A percentile compares a stretch with the other conserved stretches of the same genome.
phyloP scores from a whole-genome alignment of 2,888 invertebrate species.

The Nasonia oneida region DNA sequence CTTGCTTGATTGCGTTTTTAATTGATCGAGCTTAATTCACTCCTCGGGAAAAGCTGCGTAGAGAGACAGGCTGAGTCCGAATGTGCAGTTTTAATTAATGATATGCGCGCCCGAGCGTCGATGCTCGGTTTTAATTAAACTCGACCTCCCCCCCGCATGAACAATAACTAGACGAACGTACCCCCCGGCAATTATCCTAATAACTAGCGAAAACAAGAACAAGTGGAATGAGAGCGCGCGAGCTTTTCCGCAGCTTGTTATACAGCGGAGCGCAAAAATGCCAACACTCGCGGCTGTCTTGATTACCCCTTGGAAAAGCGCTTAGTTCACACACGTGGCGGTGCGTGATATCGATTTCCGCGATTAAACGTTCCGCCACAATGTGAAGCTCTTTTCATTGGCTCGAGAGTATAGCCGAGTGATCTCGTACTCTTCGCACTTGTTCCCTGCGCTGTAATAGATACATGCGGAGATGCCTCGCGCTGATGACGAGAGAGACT shows the following conservation, averaged over 20 bases:
- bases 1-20: neutral
- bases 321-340: neutral
- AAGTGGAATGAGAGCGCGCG: neutral
- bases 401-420: neutral
- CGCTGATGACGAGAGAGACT: neutral
- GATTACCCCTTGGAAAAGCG: neutral
- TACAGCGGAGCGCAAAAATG: neutral
- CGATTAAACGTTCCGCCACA: slow-evolving; percentile 40
- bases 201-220: neutral
- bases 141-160: neutral
- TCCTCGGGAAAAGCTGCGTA: neutral
- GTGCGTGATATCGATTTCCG: slow-evolving; percentile 42
- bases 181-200: slow-evolving; percentile 31
- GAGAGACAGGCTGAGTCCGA: neutral
- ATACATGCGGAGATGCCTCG: neutral
- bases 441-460: neutral
- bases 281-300: slow-evolving; percentile 5
- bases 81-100: slow-evolving; percentile 32
- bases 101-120: neutral
- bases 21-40: neutral
- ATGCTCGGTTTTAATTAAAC: slow-evolving; percentile 40
- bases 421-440: neutral
- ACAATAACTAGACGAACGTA: neutral
- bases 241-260: neutral
- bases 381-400: slow-evolving; percentile 47